These are phyloP conservation scores for Pseudomugil gertrudae DNA, from an alignment of 2,797 vertebrate genomes.

Conservation along the genomic window DNA sequence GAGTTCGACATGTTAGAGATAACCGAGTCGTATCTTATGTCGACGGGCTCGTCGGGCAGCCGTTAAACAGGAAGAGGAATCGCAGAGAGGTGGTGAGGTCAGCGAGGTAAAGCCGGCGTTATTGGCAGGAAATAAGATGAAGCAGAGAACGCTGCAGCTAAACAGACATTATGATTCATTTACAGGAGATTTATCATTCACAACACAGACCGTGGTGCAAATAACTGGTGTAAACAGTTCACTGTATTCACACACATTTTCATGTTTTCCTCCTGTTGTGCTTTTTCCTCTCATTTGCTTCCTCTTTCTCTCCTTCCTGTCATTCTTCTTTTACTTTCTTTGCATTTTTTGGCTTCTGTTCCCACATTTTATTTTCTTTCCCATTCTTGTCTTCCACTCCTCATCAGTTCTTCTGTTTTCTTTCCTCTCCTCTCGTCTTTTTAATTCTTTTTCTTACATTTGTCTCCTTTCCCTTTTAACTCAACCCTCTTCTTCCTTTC, in stretches of 20 bases:
- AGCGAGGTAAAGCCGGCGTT: constrained; percentile 47
- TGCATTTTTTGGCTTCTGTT: background rate
- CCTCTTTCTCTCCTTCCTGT: background rate
- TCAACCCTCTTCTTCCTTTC: too few relatives aligned
- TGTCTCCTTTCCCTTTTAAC: too few relatives aligned
- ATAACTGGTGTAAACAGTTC: constrained; percentile 36
- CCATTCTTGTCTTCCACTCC: too few relatives aligned
- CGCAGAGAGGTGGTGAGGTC: constrained; percentile 58
- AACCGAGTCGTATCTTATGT: too few relatives aligned
- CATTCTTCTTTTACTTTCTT: background rate
- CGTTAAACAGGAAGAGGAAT: constrained; percentile 66
- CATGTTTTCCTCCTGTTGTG: fast-evolving
- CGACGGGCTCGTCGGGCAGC: constrained; percentile 21
- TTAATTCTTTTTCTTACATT: background rate
- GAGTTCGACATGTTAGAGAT: too few relatives aligned
- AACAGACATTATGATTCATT: constrained; percentile 74
- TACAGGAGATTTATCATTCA: constrained; percentile 72
- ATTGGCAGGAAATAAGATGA: constrained; percentile 70
- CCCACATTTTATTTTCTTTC: background rate
- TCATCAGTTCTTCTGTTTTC: background rate
- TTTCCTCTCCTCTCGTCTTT: background rate
- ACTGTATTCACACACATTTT: constrained; percentile 18
- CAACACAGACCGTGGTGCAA: constrained; percentile 52
- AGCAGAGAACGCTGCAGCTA: constrained; percentile 50
- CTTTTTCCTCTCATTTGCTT: background rate